These are phyloP conservation scores for Pterocles burchelli DNA, from an alignment of 2,113 vertebrate genomes.

Conservation along the genomic window DNA sequence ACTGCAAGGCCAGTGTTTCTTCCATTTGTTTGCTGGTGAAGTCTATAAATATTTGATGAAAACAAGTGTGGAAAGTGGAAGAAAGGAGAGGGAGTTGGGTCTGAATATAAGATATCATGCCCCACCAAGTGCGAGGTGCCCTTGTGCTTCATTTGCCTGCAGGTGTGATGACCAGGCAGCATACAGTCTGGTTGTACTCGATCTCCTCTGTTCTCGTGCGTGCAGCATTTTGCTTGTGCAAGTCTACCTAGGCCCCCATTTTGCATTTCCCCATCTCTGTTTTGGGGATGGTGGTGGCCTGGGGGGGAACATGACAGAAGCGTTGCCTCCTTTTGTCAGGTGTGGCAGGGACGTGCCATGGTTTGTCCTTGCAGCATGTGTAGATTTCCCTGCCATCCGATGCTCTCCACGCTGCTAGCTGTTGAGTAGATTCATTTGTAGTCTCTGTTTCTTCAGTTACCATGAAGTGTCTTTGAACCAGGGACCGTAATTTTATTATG, in stretches of 20 bases:
- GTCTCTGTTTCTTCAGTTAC: background rate
- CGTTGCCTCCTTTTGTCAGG: accelerated
- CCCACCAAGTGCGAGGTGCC: accelerated
- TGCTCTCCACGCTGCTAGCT: background rate
- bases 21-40: background rate
- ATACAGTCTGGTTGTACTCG: background rate
- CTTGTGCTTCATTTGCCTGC: background rate
- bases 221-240: background rate
- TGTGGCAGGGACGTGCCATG: background rate
- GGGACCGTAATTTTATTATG: background rate
- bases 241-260: background rate
- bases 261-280: accelerated
- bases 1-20: background rate
- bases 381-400: background rate
- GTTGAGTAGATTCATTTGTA: background rate
- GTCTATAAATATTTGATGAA: background rate
- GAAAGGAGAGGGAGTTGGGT: background rate
- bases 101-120: background rate
- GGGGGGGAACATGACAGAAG: background rate
- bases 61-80: background rate
- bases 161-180: background rate
- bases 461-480: background rate
- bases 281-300: background rate
- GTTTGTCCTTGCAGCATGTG: background rate
- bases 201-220: background rate